Base-by-base conservation (phyloP, 2,888 invertebrate genomes). In the Parnassius apollo region DNA sequence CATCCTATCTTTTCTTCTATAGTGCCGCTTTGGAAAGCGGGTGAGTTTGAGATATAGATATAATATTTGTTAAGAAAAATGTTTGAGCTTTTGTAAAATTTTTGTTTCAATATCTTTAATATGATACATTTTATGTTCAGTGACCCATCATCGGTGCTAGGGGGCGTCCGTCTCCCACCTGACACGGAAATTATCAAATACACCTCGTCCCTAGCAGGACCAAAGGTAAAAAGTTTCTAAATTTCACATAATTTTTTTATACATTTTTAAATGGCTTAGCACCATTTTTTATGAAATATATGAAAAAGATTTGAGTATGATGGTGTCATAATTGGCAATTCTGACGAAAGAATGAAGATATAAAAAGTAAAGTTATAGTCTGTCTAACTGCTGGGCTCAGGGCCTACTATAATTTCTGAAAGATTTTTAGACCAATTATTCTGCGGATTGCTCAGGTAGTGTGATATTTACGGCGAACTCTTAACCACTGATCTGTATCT, bases 151-250 rank as follows among this genome's bases (percentile, higher is more conserved):
- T 96, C 96, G 76, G 94, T 97, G 81, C 90, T 96, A 79, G 96
- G 96, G 66, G 96, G 95, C 48, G 96, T 97, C 57, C 94, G 97
- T 66, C 88, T 97, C 74, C 97, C 97, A 69, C 97, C 97, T 49
- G 97, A 97, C 80, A 97, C 97, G 54, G 97, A 97, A 91, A 97
- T 97, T 69, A 97, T 97, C 80, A 97, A 97, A 86, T 97, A 97
- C 83, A 97, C 97, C 70, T 96, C 96, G 70, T 96, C 96, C 65
- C 94, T 97, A 76, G 95, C 96, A 71, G 97, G 97, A 65, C 96
- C 96, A 63, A 97, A 97, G 93, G 92, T 92, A 83, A 80, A 35
- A 18, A 54, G 22, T 51, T 18, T 18, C 18, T 18, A 18, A 18
- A 18, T 18, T 18, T 22, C 25, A 53, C 9, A 13, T 53, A 9